Evolutionary conservation across 2,888 invertebrate species (phyloP), one percentile per base, ranked within the genome.

Genomic region (Cephus pygmeus): DNA sequence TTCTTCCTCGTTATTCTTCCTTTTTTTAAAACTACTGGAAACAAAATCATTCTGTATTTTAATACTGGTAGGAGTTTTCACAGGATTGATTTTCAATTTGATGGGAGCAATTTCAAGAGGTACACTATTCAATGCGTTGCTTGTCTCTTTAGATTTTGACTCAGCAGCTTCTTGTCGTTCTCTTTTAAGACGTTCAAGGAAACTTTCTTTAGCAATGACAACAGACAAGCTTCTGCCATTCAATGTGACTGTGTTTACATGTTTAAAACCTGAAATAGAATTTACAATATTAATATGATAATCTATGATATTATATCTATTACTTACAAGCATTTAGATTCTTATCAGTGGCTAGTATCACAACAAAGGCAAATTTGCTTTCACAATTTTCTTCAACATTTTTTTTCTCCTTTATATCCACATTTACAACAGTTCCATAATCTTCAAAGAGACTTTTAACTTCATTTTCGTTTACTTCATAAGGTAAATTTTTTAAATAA

Each of bases 71-170:
- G 40, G 40, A 40, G 4, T 40, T 40, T 40, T 40, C 40, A 15
- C 40, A 40, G 40, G 15, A 40, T 40, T 12, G 15, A 40, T 40
- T 40, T 40, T 40, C 15, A 40, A 40, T 40, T 40, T 40, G 15
- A 40, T 40, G 40, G 40, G 15, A 40, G 40, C 40, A 4, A 40
- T 40, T 95, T 95, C 12, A 94, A 93, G 75, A 96, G 91, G 81
- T 95, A 93, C 1, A 93, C 92, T 87, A 96, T 96, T 89, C 93
- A 94, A 84, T 93, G 92, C 92, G 92, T 92, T 83, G 40, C 4
- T 40, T 15, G 4, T 84, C 87, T 75, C 73, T 75, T 68, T 73
- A 40, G 34, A 30, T 73, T 73, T 77, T 9, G 36, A 11, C 31
- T 34, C 76, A 1, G 79, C 69, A 1, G 79, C 77, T 71, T 84